Base-by-base conservation (phyloP, 2,113 vertebrate species). In the Columba livia region DNA sequence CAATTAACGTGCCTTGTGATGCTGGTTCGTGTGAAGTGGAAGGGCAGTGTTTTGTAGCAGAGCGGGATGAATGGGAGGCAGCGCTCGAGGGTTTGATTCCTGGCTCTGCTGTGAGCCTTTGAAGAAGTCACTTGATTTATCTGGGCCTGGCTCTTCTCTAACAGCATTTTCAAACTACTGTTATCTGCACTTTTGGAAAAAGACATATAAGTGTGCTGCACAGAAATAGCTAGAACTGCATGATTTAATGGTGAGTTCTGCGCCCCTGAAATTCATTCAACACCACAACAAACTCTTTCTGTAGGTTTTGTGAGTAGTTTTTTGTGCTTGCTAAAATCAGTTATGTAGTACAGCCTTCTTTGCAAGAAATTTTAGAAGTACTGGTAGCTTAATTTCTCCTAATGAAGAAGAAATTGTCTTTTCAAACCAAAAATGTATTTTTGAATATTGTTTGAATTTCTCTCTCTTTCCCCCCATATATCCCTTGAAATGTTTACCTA, bases 81-180 rank as follows among this genome's bases (percentile, higher is more conserved):
- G 66, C 2, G 61, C 94, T 74, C 20, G 1, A 34, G 82, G 71
- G 82, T 56, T 96, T 96, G 74, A 54, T 90, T 87, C 89, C 79
- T 78, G 67, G 53, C 92, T 88, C 75, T 80, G 71, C 91, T 91
- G 58, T 17, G 19, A 93, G 90, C 86, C 88, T 96, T 96, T 95
- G 94, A 93, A 93, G 82, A 36, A 95, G 85, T 84, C 88, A 83
- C 69, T 92, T 93, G 77, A 94, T 88, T 91, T 95, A 86, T 94
- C 83, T 79, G 72, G 85, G 85, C 57, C 90, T 89, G 79, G 90
- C 88, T 81, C 88, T 73, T 74, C 77, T n/a, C 66, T n/a, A 72
- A 67, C 42, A 90, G 79, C 69, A 32, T 83, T 95, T 90, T 71
- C 56, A 84, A 83, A 80, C 53, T 23, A 32, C 40, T 74, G 51